phyloP scores from a whole-genome alignment of 2,113 vertebrate genomes.

The Salvelinus namaycush region DNA sequence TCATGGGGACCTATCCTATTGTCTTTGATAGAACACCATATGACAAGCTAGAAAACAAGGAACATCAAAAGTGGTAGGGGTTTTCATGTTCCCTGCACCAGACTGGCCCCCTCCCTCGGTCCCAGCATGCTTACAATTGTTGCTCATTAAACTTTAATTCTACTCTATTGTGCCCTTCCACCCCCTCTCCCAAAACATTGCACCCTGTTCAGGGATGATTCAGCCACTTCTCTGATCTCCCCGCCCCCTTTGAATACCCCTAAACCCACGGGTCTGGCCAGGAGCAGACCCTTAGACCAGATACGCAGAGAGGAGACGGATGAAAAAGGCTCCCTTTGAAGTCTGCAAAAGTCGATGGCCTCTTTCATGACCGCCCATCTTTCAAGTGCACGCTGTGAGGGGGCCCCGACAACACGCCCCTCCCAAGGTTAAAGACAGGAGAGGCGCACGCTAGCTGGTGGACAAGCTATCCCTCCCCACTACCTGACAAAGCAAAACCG shows the following conservation, averaged over 20 bases:
- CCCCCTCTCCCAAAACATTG: conserved; percentile 42
- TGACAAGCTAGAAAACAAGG: conserved; percentile 44
- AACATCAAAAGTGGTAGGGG: conserved; percentile 52
- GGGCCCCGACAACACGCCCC: conserved; percentile 64
- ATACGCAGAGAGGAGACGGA: conserved; percentile 73
- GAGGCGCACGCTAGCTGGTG: conserved; percentile 21
- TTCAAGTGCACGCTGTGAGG: conserved; percentile 77
- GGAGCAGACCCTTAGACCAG: conserved; percentile 71
- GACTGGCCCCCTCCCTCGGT: conserved; percentile 44
- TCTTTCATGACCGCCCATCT: conserved; percentile 78
- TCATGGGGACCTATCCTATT: conserved; percentile 9
- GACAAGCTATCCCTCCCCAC: neutral
- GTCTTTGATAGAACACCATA: conserved; percentile 64
- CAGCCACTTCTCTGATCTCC: conserved; percentile 77
- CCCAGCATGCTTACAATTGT: conserved; percentile 79
- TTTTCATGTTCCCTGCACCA: conserved; percentile 26
- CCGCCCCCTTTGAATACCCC: conserved; percentile 70
- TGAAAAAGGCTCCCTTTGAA: conserved; percentile 75
- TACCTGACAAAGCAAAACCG: conserved; percentile 16
- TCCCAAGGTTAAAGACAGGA: conserved; percentile 70
- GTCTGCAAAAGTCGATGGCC: conserved; percentile 81
- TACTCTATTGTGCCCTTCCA: conserved; percentile 52
- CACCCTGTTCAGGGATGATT: conserved; percentile 69
- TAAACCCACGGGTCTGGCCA: conserved; percentile 75
- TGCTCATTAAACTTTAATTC: conserved; percentile 81